Evolutionary conservation across 2,888 invertebrate genomes (phyloP).

Genomic region (Thalpophila matura): DNA sequence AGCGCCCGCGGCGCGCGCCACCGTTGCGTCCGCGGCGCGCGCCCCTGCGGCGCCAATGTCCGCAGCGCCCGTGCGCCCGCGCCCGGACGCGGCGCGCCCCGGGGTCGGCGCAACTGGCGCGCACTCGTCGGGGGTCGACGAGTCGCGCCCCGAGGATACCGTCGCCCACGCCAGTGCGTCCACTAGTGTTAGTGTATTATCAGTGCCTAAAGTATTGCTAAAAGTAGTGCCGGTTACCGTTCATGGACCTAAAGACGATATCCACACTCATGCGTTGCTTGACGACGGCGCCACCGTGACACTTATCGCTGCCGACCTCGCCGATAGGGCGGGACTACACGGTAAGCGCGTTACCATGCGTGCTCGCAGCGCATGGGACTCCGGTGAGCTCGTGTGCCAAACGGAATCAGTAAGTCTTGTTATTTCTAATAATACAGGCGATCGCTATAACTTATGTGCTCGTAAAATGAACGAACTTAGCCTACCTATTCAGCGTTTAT

Average conservation of each 20-base stretch:
- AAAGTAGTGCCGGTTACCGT: background rate
- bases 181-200: background rate
- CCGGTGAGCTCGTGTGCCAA: background rate
- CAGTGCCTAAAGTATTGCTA: constrained; percentile 5
- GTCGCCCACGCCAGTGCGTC: background rate
- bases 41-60: background rate
- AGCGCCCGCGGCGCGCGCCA: background rate
- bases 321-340: background rate
- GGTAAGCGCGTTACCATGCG: constrained; percentile 2
- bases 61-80: background rate
- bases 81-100: background rate
- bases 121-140: background rate
- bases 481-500: too few relatives aligned
- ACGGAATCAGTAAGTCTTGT: background rate
- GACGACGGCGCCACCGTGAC: constrained; percentile 1
- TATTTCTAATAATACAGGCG: background rate
- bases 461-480: background rate
- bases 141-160: background rate
- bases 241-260: background rate
- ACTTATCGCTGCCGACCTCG: background rate
- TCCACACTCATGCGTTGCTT: background rate
- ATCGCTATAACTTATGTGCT: background rate
- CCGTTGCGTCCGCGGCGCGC: background rate
- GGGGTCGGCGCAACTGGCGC: background rate
- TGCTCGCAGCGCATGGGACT: constrained; percentile 7